Percentiles rank a stretch among this genome's conserved stretches.
Evolutionary conservation across 2,888 invertebrate genomes (phyloP).

Genomic region (Athripsodes cinereus): DNA sequence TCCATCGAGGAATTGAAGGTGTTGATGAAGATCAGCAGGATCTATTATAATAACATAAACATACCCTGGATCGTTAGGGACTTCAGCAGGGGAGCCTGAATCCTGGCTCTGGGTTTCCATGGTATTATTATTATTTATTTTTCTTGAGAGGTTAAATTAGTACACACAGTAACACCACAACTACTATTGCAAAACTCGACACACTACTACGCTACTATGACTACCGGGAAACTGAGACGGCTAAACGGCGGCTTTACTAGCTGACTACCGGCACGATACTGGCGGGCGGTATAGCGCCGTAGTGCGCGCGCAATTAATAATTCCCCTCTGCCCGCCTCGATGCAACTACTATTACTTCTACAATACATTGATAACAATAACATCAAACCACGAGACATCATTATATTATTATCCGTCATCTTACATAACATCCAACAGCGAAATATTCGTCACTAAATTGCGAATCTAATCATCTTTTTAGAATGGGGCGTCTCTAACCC

Average conservation of each 20-base stretch:
- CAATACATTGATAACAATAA: conserved; percentile 5
- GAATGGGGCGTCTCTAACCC: no score
- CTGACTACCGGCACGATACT: conserved; percentile 67
- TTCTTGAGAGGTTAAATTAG: neutral
- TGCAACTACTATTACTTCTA: neutral
- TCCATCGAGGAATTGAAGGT: neutral
- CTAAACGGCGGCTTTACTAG: conserved; percentile 54
- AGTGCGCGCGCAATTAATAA: conserved; percentile 18
- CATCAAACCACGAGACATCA: neutral
- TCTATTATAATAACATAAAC: neutral
- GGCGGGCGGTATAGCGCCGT: conserved; percentile 34
- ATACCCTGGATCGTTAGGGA: conserved; percentile 93
- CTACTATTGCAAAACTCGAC: conserved; percentile 31
- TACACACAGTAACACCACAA: conserved; percentile 5
- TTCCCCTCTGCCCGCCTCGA: conserved; percentile 5
- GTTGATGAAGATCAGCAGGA: no score
- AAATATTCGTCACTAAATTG: no score
- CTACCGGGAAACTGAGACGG: conserved; percentile 38
- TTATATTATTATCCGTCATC: no score
- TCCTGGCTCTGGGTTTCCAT: conserved; percentile 79
- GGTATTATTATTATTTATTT: conserved; percentile 26
- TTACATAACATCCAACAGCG: no score
- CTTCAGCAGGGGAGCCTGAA: conserved; percentile 80
- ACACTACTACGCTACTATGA: conserved; percentile 50
- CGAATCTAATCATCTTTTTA: no score